Evolutionary conservation across 2,113 vertebrate species (phyloP), one percentile per base, ranked within the genome.

Genomic region (Enhydra lutris): DNA sequence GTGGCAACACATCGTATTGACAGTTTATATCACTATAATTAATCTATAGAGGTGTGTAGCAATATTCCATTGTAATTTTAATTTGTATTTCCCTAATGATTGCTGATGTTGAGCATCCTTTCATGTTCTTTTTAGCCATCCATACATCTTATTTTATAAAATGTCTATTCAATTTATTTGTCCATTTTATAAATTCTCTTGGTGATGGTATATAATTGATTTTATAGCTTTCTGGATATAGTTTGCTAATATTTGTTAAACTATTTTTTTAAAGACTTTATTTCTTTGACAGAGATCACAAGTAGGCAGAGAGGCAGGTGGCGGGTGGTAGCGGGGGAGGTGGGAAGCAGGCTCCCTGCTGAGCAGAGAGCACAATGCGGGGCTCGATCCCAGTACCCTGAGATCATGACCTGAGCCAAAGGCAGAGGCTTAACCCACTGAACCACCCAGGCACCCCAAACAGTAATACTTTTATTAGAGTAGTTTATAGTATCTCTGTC

Each of bases 401-500:
- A 55, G 17, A 55, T 55, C 52, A 55, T 55, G 52, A 55, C 52
- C 52, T 55, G 52, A 55, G 52, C 52, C 17, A 6, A 18, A 55
- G 52, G 5, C 5, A 55, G 52, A 55, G 52, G 52, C 52, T 55
- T 55, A 55, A 55, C 52, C 52, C 17, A 55, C 52, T 55, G 17
- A 55, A 18, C 52, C 52, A 55, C 52, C 52, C 52, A 55, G 52
- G 52, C 52, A 18, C 52, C 15, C 52, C 52, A 55, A 95, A 86
- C 85, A 97, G 79, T 91, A 97, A 95, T 88, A 82, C 71, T 95
- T 98, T 98, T 97, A 98, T 98, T 97, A 88, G 67, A 94, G 74
- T 88, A 98, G 98, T 97, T 97, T 98, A 89, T 98, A 97, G 97
- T 63, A 83, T 86, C 80, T 97, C 65, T 97, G 67, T 52, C 11